A percentile compares a stretch with the other conserved stretches of the same genome.
Conservation (phyloP, 2,113 vertebrate genomes). For the Ibidorhyncha struthersii region DNA sequence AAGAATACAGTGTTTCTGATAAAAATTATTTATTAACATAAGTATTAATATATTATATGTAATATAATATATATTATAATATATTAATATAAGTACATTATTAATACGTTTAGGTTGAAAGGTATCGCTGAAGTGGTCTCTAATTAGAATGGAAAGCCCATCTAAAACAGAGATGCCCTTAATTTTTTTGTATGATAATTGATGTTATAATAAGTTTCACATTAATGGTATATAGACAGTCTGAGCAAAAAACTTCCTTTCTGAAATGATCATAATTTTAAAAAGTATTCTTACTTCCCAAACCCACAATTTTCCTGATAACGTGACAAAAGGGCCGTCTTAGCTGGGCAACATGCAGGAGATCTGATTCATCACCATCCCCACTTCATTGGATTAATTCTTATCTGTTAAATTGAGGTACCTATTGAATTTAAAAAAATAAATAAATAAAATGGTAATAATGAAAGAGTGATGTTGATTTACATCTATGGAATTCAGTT, state of each 20-base stretch:
- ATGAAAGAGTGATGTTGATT: not conserved
- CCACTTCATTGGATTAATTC: not conserved
- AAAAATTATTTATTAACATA: not conserved
- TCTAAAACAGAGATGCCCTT: not conserved
- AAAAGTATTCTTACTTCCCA: not conserved
- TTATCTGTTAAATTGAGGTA: not conserved
- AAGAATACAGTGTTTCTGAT: not conserved
- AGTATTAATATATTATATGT: not conserved
- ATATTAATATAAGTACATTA: not conserved
- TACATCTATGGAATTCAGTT: not conserved
- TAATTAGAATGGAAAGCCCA: not conserved
- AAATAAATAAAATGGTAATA: no score
- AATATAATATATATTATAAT: no score
- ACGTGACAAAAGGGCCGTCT: not conserved
- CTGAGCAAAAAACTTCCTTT: not conserved
- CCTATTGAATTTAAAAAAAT: not conserved
- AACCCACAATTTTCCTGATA: not conserved
- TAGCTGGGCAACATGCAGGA: not conserved
- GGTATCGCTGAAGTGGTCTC: not conserved
- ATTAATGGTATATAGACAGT: not conserved
- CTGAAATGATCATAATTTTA: not conserved
- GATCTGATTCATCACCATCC: not conserved
- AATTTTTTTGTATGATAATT: not conserved
- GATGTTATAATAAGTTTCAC: not conserved
- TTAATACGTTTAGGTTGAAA: not conserved